Conservation (phyloP, 2,113 vertebrate species). For the Acanthisitta chloris region DNA sequence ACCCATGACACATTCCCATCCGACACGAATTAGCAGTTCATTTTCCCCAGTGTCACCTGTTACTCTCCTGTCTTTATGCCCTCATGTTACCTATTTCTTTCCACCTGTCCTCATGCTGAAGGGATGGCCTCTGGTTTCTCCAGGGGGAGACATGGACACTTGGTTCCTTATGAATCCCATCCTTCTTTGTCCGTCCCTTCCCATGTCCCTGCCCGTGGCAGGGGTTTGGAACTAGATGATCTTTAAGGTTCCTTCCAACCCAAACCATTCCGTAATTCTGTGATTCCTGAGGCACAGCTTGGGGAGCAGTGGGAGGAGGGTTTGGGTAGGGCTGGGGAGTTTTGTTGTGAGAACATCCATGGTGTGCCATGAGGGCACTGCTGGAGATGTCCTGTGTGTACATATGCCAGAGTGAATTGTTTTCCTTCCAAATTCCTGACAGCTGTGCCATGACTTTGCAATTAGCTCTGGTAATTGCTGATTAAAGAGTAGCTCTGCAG, state of each 20-base stretch:
- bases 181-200: neutral
- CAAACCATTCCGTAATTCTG: neutral
- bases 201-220: rapidly evolving
- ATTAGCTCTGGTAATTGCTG: neutral
- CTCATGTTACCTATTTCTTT: neutral
- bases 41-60: neutral
- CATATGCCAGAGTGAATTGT: neutral
- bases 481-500: neutral
- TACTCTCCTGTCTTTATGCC: neutral
- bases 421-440: neutral
- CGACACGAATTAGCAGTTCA: rapidly evolving
- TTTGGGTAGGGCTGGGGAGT: neutral
- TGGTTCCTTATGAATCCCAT: neutral
- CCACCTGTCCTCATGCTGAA: neutral
- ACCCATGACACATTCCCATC: neutral
- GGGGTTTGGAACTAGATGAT: neutral
- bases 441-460: neutral
- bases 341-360: neutral
- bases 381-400: neutral
- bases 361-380: neutral
- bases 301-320: rapidly evolving
- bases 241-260: neutral
- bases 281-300: neutral
- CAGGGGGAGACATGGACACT: rapidly evolving
- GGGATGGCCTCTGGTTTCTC: neutral